Percentiles rank a stretch among this genome's conserved stretches.
Conservation (phyloP, 2,888 invertebrate genomes). For the Arrhopalites spinosus region DNA sequence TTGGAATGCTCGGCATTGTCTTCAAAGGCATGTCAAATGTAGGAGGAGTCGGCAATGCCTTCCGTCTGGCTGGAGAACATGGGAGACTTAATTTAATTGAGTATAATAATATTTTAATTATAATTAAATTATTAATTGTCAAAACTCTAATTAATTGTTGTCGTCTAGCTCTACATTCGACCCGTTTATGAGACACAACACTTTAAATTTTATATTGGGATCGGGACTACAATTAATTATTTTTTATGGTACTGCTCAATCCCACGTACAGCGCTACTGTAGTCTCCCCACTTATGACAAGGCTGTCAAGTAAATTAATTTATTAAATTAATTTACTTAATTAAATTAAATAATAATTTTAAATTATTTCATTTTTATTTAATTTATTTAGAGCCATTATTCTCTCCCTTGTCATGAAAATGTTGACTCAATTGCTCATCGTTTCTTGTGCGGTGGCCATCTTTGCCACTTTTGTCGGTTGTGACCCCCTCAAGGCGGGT, state of each 20-base stretch:
- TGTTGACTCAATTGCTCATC: constrained; percentile 47
- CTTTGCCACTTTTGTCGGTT: constrained; percentile 50
- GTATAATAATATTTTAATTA: too few relatives aligned
- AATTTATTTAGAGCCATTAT: constrained; percentile 45
- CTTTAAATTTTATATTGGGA: constrained; percentile 51
- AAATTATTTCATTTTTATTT: not conserved
- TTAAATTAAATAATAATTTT: not conserved
- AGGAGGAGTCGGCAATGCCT: constrained; percentile 73
- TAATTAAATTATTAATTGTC: too few relatives aligned
- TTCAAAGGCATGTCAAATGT: constrained; percentile 69
- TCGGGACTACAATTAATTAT: constrained; percentile 48
- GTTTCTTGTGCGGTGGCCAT: constrained; percentile 51
- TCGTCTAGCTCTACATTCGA: constrained; percentile 43
- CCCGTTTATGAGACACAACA: constrained; percentile 55
- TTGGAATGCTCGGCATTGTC: constrained; percentile 49
- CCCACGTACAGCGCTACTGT: constrained; percentile 53
- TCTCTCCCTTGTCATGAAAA: constrained; percentile 49
- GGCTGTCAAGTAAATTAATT: constrained; percentile 45
- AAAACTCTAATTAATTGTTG: too few relatives aligned
- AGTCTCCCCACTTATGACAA: constrained; percentile 49
- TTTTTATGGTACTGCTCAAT: constrained; percentile 49
- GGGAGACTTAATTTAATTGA: constrained; percentile 63
- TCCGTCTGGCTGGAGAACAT: constrained; percentile 71
- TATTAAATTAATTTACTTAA: too few relatives aligned
- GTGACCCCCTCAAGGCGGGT: constrained; percentile 51